Percentiles rank a stretch among this genome's conserved stretches.
Conservation (phyloP, 1,140 invertebrate species). For the Diorhabda carinulata region DNA sequence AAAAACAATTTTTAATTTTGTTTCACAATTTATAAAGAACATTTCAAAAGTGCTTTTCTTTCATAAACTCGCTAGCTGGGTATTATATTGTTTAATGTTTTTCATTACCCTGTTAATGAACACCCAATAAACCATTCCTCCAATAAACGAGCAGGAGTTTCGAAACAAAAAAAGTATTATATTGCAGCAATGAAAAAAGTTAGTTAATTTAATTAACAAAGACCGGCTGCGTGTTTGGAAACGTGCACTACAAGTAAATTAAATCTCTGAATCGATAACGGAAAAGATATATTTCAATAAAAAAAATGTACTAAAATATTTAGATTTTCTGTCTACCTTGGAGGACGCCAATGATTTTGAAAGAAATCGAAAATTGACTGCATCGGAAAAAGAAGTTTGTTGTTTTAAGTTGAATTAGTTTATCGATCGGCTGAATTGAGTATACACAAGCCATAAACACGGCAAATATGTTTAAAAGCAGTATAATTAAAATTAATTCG, state of each 20-base stretch:
- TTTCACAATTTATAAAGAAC: conserved; percentile 1
- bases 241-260: conserved; percentile 19
- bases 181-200: conserved; percentile 17
- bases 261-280: conserved; percentile 17
- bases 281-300: conserved; percentile 28
- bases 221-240: conserved; percentile 8
- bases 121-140: background rate
- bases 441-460: conserved; percentile 27
- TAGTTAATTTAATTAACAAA: conserved; percentile 20
- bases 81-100: conserved; percentile 3
- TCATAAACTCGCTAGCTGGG: background rate
- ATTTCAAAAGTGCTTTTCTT: background rate
- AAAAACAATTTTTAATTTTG: conserved; percentile 1
- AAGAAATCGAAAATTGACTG: conserved; percentile 21
- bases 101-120: conserved; percentile 6
- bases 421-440: conserved; percentile 27
- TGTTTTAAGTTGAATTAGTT: conserved; percentile 27
- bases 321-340: background rate
- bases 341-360: conserved; percentile 1
- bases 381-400: conserved; percentile 18
- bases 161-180: conserved; percentile 13
- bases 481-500: conserved; percentile 39
- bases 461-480: conserved; percentile 28
- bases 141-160: background rate
- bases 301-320: conserved; percentile 5